phyloP scores from a whole-genome alignment of 2,113 vertebrate species.

The Aldabrachelys gigantea region DNA sequence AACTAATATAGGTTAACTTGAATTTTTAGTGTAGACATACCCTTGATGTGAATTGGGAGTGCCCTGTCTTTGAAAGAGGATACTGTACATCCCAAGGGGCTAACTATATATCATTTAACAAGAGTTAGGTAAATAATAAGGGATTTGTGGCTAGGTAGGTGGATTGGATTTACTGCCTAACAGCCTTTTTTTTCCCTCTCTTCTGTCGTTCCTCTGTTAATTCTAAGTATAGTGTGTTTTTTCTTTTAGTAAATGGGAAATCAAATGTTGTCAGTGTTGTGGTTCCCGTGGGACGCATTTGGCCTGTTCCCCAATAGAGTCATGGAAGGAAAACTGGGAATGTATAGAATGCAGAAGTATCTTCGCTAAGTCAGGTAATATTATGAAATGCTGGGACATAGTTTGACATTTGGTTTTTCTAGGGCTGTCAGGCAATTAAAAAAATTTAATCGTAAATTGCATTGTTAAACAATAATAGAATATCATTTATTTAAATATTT shows the following conservation, averaged over 20 bases:
- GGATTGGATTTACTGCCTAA: background rate
- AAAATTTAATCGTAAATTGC: too few species aligned
- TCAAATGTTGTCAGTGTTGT: conserved; percentile 90
- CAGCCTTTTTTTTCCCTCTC: background rate
- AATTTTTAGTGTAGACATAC: too few species aligned
- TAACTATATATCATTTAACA: background rate
- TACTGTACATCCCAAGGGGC: background rate
- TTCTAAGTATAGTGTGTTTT: background rate
- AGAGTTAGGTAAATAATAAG: background rate
- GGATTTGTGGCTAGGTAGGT: background rate
- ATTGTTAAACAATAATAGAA: too few species aligned
- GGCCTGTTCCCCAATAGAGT: conserved; percentile 86
- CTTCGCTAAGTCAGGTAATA: conserved; percentile 85
- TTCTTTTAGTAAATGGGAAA: conserved; percentile 87
- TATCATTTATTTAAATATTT: too few species aligned
- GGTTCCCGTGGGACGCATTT: conserved; percentile 94
- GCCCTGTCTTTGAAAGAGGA: background rate
- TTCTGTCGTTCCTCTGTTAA: background rate
- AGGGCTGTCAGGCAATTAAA: too few species aligned
- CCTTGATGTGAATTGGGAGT: background rate
- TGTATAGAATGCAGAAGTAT: conserved; percentile 88
- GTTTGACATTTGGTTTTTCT: background rate
- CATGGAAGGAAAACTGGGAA: conserved; percentile 87
- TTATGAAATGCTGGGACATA: conserved; percentile 14
- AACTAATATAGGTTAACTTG: too few species aligned